Evolutionary conservation across 2,888 invertebrate genomes (phyloP), one percentile per base, ranked within the genome.

Genomic region (Quadroppia sp.): DNA sequence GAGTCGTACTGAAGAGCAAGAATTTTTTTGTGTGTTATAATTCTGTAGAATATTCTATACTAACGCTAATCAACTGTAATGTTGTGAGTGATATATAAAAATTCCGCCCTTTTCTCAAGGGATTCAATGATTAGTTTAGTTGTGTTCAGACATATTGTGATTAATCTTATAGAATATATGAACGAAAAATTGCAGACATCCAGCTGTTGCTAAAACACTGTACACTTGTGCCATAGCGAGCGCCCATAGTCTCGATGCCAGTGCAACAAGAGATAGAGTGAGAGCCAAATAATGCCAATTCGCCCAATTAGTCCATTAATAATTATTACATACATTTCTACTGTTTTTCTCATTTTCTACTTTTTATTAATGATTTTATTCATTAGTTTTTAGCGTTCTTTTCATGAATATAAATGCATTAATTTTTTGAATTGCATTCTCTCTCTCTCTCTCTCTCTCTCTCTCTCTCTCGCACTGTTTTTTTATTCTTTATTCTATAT

Each of bases 41-140:
- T 36, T 36, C 36, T 36, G 36, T 36, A 9, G 4, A 36, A 7
- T 36, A 9, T 36, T 36, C 15, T 11, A 45, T 45, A 15, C 15
- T 2, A 45, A 53, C 25, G 2, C 59, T 59, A 59, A 59, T 59
- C 23, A 59, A 59, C 28, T 59, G 6, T 9, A 61, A 32, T 17
- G 17, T 32, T 61, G 1, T 30, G 20, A 61, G 32, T 61, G 28
- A 53, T 53, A 53, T 25, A 53, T 53, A 61, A 36, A 25, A 61
- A 61, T 61, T 61, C 32, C 32, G 32, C 61, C 61, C n/a, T n/a
- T 59, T 30, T 15, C 61, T n/a, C 32, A 6, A 32, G 61, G 61
- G 61, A 61, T 61, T 61, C 61, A 61, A 61, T 61, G 61, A 61
- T 61, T 61, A 61, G 61, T 61, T 61, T 61, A 61, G 32, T 32